Evolutionary conservation across 2,797 vertebrate species (phyloP).

Genomic region (Brachyrhaphis roseni): DNA sequence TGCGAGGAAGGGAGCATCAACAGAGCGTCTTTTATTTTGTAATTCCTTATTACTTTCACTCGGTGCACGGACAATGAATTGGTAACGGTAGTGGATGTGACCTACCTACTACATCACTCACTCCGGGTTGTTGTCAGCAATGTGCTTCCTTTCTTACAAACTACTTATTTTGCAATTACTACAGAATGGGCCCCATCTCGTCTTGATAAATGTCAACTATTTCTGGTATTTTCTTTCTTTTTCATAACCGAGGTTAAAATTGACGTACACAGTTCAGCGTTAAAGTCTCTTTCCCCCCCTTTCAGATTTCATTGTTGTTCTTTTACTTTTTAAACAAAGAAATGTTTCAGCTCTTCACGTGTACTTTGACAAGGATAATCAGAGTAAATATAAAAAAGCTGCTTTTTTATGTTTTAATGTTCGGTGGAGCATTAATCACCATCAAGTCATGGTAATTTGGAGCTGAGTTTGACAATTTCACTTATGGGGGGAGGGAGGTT

Average conservation of each 20-base stretch:
- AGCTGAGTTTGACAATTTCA: not conserved
- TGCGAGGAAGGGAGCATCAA: constrained; percentile 65
- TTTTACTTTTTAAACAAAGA: not conserved
- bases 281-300: not conserved
- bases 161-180: constrained; percentile 18
- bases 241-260: not conserved
- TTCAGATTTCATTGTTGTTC: not conserved
- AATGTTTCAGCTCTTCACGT: not conserved
- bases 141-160: constrained; percentile 12
- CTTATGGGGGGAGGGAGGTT: too few relatives aligned
- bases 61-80: constrained; percentile 56
- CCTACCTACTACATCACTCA: constrained; percentile 41
- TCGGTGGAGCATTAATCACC: too few relatives aligned
- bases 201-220: constrained; percentile 9
- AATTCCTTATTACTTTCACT: constrained; percentile 71
- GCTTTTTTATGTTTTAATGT: too few relatives aligned
- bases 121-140: constrained; percentile 36
- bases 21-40: constrained; percentile 72
- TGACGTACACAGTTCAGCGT: not conserved
- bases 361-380: not conserved
- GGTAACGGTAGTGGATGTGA: constrained; percentile 53
- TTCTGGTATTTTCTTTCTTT: constrained; percentile 1
- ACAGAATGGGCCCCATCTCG: not conserved
- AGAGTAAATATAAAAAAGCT: not conserved
- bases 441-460: too few relatives aligned